A percentile compares a stretch with the other conserved stretches of the same genome.
phyloP scores from a whole-genome alignment of 1,140 invertebrate species.

The Glomeris maerens region DNA sequence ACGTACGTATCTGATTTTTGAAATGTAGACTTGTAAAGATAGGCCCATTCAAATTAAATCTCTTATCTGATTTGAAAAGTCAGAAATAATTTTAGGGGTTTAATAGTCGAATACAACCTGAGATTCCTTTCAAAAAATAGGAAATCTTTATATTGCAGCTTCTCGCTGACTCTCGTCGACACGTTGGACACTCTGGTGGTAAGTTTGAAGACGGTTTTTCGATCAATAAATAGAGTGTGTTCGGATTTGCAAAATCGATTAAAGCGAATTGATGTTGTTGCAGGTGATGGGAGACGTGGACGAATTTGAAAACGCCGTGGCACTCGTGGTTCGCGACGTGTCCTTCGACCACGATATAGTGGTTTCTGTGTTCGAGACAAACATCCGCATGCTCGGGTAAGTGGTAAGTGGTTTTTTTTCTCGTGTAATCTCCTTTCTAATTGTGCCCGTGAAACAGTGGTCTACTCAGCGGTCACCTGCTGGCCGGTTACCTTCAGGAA shows the following conservation, averaged over 20 bases:
- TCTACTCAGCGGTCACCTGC: slow-evolving; percentile 79
- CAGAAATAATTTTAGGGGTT: too few species aligned
- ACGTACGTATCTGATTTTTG: too few species aligned
- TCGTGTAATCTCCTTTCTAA: slow-evolving; percentile 1
- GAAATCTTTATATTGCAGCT: slow-evolving; percentile 55
- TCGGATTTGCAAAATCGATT: too few species aligned
- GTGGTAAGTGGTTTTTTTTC: slow-evolving; percentile 21
- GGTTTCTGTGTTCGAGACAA: slow-evolving; percentile 97
- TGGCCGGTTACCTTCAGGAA: slow-evolving; percentile 65
- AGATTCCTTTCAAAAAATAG: too few species aligned
- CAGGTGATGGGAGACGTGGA: slow-evolving; percentile 74
- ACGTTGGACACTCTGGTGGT: slow-evolving; percentile 82
- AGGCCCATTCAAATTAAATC: too few species aligned
- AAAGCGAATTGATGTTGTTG: too few species aligned
- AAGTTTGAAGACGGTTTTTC: slow-evolving; percentile 26
- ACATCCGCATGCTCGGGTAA: slow-evolving; percentile 89
- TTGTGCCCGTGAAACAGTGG: slow-evolving; percentile 51
- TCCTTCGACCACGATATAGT: slow-evolving; percentile 86
- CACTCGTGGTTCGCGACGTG: slow-evolving; percentile 69
- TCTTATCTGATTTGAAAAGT: too few species aligned
- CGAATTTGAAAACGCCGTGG: slow-evolving; percentile 84
- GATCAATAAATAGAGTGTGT: too few species aligned
- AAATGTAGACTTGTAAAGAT: too few species aligned
- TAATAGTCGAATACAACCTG: too few species aligned
- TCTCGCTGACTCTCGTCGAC: slow-evolving; percentile 90